Evolutionary conservation across 2,113 vertebrate genomes (phyloP), one percentile per base, ranked within the genome.

Genomic region (Oryzias woworae): DNA sequence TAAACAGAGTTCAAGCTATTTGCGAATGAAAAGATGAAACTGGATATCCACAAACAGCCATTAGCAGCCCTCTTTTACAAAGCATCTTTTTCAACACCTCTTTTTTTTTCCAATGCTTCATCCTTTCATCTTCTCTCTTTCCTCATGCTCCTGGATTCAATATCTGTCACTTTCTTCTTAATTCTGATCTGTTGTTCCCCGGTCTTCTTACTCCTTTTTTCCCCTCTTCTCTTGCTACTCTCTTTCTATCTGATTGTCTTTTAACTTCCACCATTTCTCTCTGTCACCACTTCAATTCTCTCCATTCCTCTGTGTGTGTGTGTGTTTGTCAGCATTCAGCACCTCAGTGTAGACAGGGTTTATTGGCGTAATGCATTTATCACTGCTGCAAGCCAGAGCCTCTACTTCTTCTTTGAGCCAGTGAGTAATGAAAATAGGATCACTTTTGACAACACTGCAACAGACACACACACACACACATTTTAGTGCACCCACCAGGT

Each of bases 351-450:
- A 84, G 82, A 88, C 83, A 79, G 71, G 77, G 84, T 87, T 90
- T 88, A 89, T 86, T 87, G 83, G 88, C 73, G 82, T 89, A 90
- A 91, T 86, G 87, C 90, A 91, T 85, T 89, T 87, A 88, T 90
- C 90, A 88, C 85, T 86, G 80, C 67, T 62, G 80, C 81, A 55
- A 78, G 82, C 76, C 88, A 78, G 84, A 84, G 83, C 86, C 82
- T 87, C 84, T 85, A 87, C 81, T 85, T 84, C 78, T 87, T 66
- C 85, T 91, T 89, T 88, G 88, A 92, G 83, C 73, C 83, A 85
- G 84, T 92, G 91, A 92, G 89, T 91, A 91, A 92, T 91, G 89
- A 92, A 90, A 88, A 91, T 87, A 78, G 87, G 88, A 92, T 92
- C 82, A 81, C 82, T 89, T 85, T 83, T 92, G 90, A 90, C 91